Evolutionary conservation across 2,797 vertebrate genomes (phyloP).

Genomic region (Xenops minutus): DNA sequence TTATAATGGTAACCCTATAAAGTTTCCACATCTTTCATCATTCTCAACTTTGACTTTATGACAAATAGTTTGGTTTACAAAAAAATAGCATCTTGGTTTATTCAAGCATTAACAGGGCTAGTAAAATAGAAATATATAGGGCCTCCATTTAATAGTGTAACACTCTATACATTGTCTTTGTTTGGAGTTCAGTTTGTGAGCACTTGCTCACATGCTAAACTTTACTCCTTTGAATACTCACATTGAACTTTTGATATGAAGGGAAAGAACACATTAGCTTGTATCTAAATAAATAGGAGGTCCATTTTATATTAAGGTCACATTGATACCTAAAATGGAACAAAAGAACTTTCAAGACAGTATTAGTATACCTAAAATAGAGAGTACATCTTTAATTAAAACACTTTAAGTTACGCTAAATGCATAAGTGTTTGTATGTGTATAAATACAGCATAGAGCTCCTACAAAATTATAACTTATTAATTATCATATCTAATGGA

Average conservation of each 20-base stretch:
- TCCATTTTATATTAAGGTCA: background rate
- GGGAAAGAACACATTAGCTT: background rate
- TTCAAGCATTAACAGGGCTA: background rate
- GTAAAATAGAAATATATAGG: background rate
- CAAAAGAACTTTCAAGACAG: too few relatives aligned
- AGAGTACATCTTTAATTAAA: too few relatives aligned
- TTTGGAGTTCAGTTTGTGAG: background rate
- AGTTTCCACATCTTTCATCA: background rate
- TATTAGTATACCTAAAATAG: too few relatives aligned
- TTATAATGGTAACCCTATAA: background rate
- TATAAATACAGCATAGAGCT: too few relatives aligned
- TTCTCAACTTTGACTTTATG: background rate
- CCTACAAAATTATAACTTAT: too few relatives aligned
- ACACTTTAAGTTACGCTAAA: too few relatives aligned
- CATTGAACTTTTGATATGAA: background rate
- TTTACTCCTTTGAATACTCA: background rate
- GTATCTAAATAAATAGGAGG: background rate
- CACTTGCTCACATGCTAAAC: background rate
- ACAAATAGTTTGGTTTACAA: background rate
- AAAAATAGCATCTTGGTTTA: background rate
- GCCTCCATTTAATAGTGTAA: background rate
- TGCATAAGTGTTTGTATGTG: too few relatives aligned
- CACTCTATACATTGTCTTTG: background rate
- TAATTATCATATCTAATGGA: too few relatives aligned
- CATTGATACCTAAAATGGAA: too few relatives aligned